Conservation (phyloP, 2,888 invertebrate species). For the Nemapogon koenigi region DNA sequence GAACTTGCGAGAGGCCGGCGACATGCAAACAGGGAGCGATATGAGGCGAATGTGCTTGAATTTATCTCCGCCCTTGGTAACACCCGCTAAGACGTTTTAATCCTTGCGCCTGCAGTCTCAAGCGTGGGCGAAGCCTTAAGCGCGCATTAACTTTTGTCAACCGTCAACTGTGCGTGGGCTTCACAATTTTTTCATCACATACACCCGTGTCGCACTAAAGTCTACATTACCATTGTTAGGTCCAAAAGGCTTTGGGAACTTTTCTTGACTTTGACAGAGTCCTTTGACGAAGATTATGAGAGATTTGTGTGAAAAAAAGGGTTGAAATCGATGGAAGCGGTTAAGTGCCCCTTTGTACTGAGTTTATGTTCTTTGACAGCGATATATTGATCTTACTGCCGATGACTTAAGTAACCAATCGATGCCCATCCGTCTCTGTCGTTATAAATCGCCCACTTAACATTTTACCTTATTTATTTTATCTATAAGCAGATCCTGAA, state of each 20-base stretch:
- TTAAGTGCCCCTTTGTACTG: slow-evolving; percentile 15
- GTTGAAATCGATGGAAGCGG: slow-evolving; percentile 5
- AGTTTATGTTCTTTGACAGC: slow-evolving; percentile 11
- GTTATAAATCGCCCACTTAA: slow-evolving; percentile 3
- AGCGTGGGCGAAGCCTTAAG: slow-evolving; percentile 17
- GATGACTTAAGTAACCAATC: slow-evolving; percentile 2
- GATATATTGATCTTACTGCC: slow-evolving; percentile 7
- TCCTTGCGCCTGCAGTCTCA: slow-evolving; percentile 18
- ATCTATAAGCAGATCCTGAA: too few species aligned
- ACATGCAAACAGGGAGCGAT: slow-evolving; percentile 23
- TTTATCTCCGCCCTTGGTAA: slow-evolving; percentile 22
- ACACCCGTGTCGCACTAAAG: not conserved
- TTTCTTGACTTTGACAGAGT: slow-evolving; percentile 3
- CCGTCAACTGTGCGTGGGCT: slow-evolving; percentile 16
- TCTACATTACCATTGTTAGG: not conserved
- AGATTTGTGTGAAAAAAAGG: slow-evolving; percentile 7
- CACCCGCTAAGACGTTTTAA: slow-evolving; percentile 26
- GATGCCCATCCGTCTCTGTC: slow-evolving; percentile 5
- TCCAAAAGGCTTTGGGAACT: not conserved
- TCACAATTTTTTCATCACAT: slow-evolving; percentile 2
- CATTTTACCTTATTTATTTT: slow-evolving; percentile 4
- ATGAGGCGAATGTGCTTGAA: slow-evolving; percentile 20
- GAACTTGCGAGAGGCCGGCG: slow-evolving; percentile 21
- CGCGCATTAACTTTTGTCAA: slow-evolving; percentile 24
- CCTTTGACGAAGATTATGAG: slow-evolving; percentile 6